Evolutionary conservation across 2,797 vertebrate genomes (phyloP), one percentile per base, ranked within the genome.

Genomic region (Rhabdomys pumilio): DNA sequence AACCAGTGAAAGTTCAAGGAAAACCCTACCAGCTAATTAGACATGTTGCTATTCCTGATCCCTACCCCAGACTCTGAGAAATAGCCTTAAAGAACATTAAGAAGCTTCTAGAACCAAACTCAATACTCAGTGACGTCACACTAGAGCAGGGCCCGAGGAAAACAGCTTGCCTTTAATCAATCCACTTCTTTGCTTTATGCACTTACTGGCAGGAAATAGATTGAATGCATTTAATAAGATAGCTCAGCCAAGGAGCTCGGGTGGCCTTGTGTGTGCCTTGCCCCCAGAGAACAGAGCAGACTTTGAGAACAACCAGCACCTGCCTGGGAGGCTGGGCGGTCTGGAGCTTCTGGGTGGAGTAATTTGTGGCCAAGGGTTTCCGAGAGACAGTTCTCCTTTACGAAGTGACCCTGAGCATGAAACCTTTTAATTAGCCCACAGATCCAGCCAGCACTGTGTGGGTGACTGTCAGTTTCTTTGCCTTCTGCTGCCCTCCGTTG

Each of bases 401-500:
- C 96, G 97, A 98, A 97, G 96, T 98, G 97, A 97, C 97, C 97
- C 89, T 97, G 89, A 96, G 95, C 93, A 95, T 82, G 94, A 97
- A 98, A 95, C 95, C 97, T 96, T 97, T 98, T 98, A 98, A 98
- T 98, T 98, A 98, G 98, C 97, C 95, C 95, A 76, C 92, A 96
- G 98, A 97, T 93, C 94, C 98, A 98, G 98, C 97, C 97, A 75
- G 97, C 98, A 97, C 98, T 92, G 97, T 97, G 97, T 97, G 98
- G 97, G 98, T 91, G 98, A 97, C 98, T 97, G 98, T 97, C 98
- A 98, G 98, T 97, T 98, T 97, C 98, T 98, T 98, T 98, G 98
- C 99, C 98, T 98, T 98, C 99, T 98, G 98, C 98, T 97, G 96
- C 97, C 97, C 97, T 97, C 69, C 7, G 98, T 99, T 98, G 95